phyloP scores from a whole-genome alignment of 2,797 vertebrate genomes.

The Sebastes iracundus region DNA sequence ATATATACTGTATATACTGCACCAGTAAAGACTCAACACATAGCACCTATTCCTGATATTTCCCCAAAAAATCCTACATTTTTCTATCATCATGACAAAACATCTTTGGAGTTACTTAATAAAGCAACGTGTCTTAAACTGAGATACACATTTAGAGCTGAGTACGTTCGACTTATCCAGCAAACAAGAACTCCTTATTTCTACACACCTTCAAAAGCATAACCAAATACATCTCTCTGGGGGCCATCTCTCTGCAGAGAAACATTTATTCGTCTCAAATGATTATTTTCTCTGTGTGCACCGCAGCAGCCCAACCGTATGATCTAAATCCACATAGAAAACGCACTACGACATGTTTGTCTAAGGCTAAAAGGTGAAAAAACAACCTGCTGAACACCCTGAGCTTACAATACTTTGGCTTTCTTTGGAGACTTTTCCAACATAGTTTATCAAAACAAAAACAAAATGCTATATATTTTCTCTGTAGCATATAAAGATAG shows the following conservation, averaged over 20 bases:
- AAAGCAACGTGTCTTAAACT: neutral
- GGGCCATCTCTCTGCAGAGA: neutral
- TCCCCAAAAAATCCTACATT: neutral
- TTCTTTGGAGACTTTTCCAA: slow-evolving; percentile 17
- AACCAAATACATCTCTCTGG: neutral
- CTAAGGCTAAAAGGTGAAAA: slow-evolving; percentile 7
- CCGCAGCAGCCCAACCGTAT: neutral
- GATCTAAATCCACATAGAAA: neutral
- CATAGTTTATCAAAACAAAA: neutral
- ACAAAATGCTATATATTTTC: neutral
- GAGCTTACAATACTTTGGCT: slow-evolving; percentile 37
- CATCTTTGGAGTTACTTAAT: slow-evolving; percentile 1
- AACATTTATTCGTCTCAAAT: slow-evolving; percentile 18
- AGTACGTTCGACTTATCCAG: neutral
- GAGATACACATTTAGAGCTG: neutral
- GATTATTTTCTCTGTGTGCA: slow-evolving; percentile 13
- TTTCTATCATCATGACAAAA: neutral
- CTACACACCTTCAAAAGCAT: neutral
- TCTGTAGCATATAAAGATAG: neutral
- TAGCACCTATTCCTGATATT: neutral
- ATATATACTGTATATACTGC: slow-evolving; percentile 40
- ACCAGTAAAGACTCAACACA: neutral
- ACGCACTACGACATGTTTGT: neutral
- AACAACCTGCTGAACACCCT: slow-evolving; percentile 35
- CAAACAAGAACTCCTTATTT: slow-evolving; percentile 1